Conservation (phyloP, 2,113 vertebrate genomes). For the Thomomys bottae region DNA sequence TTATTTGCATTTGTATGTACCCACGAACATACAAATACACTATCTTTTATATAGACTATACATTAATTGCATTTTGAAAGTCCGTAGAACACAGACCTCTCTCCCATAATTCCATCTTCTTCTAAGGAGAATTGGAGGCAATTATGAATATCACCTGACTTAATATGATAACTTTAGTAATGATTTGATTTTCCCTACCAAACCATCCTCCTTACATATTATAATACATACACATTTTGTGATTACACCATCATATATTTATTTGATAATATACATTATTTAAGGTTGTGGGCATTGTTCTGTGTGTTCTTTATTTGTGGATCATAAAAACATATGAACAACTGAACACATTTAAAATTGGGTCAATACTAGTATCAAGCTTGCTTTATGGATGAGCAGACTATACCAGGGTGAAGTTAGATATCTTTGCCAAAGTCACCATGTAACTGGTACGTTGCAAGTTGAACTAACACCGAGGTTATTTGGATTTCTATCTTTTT, state of each 20-base stretch:
- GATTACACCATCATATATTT: not conserved
- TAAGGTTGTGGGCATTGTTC: not conserved
- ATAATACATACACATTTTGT: not conserved
- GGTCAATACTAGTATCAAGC: not conserved
- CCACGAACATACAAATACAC: not conserved
- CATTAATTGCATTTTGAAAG: not conserved
- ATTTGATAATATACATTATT: not conserved
- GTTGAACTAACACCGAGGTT: not conserved
- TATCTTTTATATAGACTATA: not conserved
- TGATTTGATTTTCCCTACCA: not conserved
- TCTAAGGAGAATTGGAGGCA: constrained; percentile 32
- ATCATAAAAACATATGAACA: not conserved
- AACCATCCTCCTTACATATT: not conserved
- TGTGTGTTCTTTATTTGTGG: not conserved
- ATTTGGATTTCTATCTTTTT: not conserved
- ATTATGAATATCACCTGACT: not conserved
- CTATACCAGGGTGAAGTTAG: not conserved
- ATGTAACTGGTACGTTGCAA: not conserved
- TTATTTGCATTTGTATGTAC: no score
- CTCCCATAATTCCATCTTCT: not conserved
- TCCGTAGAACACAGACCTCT: not conserved
- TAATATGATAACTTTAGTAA: not conserved
- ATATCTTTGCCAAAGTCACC: not conserved
- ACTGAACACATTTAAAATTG: not conserved
- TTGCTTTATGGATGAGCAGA: not conserved